Evolutionary conservation across 2,888 invertebrate species (phyloP).

Genomic region (Scaptomyza cyrtandrae): DNA sequence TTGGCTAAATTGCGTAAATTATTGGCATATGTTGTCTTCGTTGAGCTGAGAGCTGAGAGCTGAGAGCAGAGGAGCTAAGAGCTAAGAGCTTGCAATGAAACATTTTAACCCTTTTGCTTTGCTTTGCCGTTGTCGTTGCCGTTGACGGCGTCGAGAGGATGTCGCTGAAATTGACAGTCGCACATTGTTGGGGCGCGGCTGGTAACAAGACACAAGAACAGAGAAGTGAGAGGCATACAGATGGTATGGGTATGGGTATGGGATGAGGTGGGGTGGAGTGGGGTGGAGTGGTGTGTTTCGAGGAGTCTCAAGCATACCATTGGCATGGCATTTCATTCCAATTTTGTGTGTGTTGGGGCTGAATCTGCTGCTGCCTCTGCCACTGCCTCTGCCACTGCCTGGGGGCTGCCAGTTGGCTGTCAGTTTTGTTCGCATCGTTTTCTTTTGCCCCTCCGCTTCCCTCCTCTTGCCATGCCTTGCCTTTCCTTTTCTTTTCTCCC

Average conservation of each 20-base stretch:
- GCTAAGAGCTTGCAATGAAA: conserved; percentile 65
- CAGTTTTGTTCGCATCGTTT: conserved; percentile 61
- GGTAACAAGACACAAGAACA: not conserved
- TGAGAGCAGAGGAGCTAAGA: conserved; percentile 3
- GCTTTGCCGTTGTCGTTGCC: conserved; percentile 43
- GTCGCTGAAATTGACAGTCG: conserved; percentile 74
- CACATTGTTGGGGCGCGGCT: conserved; percentile 64
- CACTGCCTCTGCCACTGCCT: conserved; percentile 14
- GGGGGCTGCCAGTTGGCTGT: conserved; percentile 71
- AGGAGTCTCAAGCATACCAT: conserved; percentile 25
- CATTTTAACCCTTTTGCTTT: conserved; percentile 75
- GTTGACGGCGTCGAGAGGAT: conserved; percentile 51
- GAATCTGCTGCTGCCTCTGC: not conserved
- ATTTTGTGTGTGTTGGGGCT: conserved; percentile 29
- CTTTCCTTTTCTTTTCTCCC: conserved; percentile 8
- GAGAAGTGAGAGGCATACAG: no score
- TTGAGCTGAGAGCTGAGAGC: no score
- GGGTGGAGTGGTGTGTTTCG: not conserved
- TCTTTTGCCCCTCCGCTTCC: conserved; percentile 20
- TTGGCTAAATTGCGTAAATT: conserved; percentile 77
- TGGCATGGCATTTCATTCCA: conserved; percentile 62
- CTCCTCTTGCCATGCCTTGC: conserved; percentile 22
- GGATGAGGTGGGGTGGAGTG: not conserved
- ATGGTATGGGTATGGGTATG: no score
- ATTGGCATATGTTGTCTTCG: conserved; percentile 77